Percentiles rank a stretch among this genome's conserved stretches.
phyloP scores from a whole-genome alignment of 2,113 vertebrate species.

The Hippoglossus stenolepis region DNA sequence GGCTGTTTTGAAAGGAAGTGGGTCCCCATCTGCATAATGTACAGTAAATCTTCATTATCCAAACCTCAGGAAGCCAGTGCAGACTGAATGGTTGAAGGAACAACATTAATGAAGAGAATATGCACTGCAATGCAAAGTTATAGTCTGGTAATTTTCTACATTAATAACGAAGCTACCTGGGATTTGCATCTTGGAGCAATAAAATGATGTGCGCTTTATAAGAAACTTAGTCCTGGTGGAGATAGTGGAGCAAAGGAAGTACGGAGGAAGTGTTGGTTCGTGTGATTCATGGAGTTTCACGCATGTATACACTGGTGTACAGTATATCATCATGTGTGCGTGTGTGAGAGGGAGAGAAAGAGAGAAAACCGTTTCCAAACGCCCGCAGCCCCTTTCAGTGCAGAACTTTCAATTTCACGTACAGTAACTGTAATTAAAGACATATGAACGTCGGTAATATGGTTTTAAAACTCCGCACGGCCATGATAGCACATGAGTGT shows the following conservation, averaged over 20 bases:
- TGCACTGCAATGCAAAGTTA: conserved; percentile 62
- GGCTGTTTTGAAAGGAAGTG: conserved; percentile 62
- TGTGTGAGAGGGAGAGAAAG: not conserved
- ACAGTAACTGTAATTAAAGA: conserved; percentile 61
- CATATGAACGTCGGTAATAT: conserved; percentile 53
- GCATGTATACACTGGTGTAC: conserved; percentile 16
- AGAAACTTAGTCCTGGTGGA: conserved; percentile 22
- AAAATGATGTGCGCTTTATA: conserved; percentile 28
- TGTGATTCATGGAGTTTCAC: conserved; percentile 45
- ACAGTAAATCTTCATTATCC: conserved; percentile 75
- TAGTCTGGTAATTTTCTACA: conserved; percentile 56
- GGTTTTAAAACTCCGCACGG: conserved; percentile 38
- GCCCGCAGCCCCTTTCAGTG: conserved; percentile 35
- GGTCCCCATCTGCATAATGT: conserved; percentile 63
- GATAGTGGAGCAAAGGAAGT: conserved; percentile 17
- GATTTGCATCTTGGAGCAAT: conserved; percentile 37
- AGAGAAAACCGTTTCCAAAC: not conserved
- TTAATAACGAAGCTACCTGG: conserved; percentile 64
- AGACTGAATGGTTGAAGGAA: conserved; percentile 57
- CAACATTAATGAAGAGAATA: conserved; percentile 63
- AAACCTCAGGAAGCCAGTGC: conserved; percentile 49
- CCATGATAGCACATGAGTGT: conserved; percentile 39
- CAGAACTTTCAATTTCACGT: conserved; percentile 50
- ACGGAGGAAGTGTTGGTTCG: not conserved
- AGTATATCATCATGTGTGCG: conserved; percentile 4